These are phyloP conservation scores for Poecile montanus DNA, from an alignment of 2,797 vertebrate species.

Conservation along the genomic window DNA sequence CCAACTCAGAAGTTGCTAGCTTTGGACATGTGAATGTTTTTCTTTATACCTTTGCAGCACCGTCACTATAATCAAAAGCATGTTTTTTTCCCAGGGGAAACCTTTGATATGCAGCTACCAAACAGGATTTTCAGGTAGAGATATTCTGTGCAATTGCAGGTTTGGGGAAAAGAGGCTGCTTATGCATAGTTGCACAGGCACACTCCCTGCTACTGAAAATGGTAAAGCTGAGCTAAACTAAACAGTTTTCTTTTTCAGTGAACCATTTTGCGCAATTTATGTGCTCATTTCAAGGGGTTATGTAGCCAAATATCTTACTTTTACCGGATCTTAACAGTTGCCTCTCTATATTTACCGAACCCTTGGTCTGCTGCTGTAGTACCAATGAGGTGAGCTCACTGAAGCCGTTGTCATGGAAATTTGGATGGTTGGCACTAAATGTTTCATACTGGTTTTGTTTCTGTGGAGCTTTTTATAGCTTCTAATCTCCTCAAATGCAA, in stretches of 20 bases:
- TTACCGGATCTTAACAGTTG: not conserved
- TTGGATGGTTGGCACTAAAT: not conserved
- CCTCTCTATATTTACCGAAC: not conserved
- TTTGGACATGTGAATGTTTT: not conserved
- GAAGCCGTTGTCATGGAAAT: slow-evolving; percentile 11
- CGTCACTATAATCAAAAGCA: not conserved
- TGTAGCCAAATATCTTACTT: not conserved
- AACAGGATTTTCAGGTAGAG: slow-evolving; percentile 50
- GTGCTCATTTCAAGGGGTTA: not conserved
- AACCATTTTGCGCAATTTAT: not conserved
- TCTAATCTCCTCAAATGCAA: not conserved
- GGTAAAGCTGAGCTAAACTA: not conserved
- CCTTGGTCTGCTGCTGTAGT: not conserved
- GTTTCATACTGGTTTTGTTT: slow-evolving; percentile 41
- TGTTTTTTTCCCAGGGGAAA: not conserved
- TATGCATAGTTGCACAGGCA: not conserved
- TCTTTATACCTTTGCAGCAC: not conserved
- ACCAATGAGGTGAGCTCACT: not conserved
- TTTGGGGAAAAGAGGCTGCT: not conserved
- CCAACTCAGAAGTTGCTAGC: not conserved
- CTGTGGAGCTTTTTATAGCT: slow-evolving; percentile 15
- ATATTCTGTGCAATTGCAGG: not conserved
- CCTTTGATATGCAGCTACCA: slow-evolving; percentile 15
- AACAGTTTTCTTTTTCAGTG: not conserved
- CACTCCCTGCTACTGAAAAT: not conserved